Conservation (phyloP, 2,888 invertebrate genomes). For the Leptinotarsa juncta region DNA sequence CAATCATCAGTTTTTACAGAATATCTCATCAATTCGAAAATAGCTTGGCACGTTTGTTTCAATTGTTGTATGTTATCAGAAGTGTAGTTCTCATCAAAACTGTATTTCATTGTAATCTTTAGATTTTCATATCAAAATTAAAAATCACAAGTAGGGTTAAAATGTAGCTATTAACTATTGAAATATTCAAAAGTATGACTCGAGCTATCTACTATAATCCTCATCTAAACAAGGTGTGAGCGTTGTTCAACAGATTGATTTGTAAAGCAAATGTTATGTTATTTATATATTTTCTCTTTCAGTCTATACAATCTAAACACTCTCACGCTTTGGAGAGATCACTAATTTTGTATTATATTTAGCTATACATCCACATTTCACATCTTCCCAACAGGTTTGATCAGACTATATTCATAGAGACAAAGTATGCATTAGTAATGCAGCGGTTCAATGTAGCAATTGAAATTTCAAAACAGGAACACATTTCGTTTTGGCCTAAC, state of each 20-base stretch:
- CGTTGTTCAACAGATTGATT: neutral
- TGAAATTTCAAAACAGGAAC: too few relatives aligned
- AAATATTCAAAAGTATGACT: constrained; percentile 31
- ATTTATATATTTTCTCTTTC: neutral
- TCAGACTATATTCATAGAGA: too few relatives aligned
- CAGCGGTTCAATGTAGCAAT: too few relatives aligned
- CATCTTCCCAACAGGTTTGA: too few relatives aligned
- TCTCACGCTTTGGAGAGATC: neutral
- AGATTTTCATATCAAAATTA: neutral
- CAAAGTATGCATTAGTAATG: too few relatives aligned
- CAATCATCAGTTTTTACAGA: neutral
- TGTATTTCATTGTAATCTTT: neutral
- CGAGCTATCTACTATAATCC: constrained; percentile 40
- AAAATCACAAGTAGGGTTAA: constrained; percentile 30
- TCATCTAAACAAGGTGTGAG: neutral
- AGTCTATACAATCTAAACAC: neutral
- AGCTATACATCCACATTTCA: too few relatives aligned
- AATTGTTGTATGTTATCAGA: neutral
- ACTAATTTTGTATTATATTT: too few relatives aligned
- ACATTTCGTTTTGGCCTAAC: too few relatives aligned
- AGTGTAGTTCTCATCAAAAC: neutral
- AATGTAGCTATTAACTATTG: constrained; percentile 18
- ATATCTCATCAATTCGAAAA: neutral
- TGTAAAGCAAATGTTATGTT: neutral
- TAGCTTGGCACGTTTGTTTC: neutral